Conservation (phyloP, 2,113 vertebrate genomes). For the Poecilia latipinna region DNA sequence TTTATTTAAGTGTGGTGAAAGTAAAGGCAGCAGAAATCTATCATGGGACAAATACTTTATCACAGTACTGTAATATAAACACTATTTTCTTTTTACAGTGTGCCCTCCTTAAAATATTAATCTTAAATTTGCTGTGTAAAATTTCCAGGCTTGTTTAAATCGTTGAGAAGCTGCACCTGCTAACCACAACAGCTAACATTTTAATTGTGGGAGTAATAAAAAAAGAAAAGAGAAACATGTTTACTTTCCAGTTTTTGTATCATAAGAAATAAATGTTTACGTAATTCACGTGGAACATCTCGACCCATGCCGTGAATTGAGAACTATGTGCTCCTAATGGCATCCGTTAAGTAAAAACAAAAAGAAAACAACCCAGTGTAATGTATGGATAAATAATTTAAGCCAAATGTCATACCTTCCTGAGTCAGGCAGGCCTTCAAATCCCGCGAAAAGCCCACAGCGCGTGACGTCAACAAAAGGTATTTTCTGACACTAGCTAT, state of each 20-base stretch:
- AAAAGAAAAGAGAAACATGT: too few relatives aligned
- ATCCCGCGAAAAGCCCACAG: conserved; percentile 13
- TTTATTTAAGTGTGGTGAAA: too few relatives aligned
- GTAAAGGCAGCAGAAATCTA: too few relatives aligned
- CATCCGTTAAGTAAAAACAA: neutral
- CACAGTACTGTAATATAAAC: too few relatives aligned
- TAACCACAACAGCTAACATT: neutral
- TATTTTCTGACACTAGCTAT: neutral
- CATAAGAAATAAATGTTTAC: neutral
- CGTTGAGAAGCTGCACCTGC: neutral
- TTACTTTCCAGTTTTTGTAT: neutral
- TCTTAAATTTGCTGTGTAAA: too few relatives aligned
- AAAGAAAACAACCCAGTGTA: neutral
- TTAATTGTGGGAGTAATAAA: neutral
- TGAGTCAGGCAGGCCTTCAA: neutral
- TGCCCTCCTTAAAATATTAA: too few relatives aligned
- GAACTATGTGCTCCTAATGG: neutral
- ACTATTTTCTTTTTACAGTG: too few relatives aligned
- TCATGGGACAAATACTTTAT: too few relatives aligned
- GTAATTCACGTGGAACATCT: neutral
- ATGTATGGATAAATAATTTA: neutral
- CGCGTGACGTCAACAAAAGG: conserved; percentile 21
- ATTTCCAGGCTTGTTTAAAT: too few relatives aligned
- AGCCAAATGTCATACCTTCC: neutral
- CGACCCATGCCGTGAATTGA: neutral